Evolutionary conservation across 2,113 vertebrate species (phyloP), one percentile per base, ranked within the genome.

Genomic region (Xiphophorus hellerii): DNA sequence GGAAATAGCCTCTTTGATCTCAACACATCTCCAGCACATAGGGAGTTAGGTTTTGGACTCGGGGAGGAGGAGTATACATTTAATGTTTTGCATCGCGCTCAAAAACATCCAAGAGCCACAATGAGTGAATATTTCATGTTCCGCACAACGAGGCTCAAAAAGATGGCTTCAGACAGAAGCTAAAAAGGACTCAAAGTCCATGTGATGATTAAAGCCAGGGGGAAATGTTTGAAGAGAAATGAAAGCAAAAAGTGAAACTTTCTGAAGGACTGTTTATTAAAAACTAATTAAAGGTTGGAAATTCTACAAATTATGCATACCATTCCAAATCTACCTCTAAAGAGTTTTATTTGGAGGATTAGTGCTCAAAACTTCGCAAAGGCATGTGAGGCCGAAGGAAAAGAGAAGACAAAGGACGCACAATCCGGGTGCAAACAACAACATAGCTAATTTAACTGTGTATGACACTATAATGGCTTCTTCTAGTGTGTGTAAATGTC

Each of bases 1-100:
- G 71, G 73, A 78, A 80, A 84, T 30, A 77, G 64, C 60, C 62
- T 69, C 77, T 88, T 77, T 90, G 84, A 89, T 74, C 48, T 3
- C 4, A 31, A 31, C 42, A 44, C 65, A 27, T 65, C 51, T 44
- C 3, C 11, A 39, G 61, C 15, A 58, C 42, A 48, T 54, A 66
- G 30, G 44, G 44, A 44, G 66, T 76, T 39, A 61, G 64, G 63
- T 81, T 74, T 80, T 73, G 31, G 70, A 81, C 78, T 78, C 67
- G 1, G 44, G 69, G 73, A 73, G 70, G 54, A 72, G 69, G n/a
- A 66, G 66, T 0, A n/a, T n/a, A 69, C 30, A 42, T 72, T 84
- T 88, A 33, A 74, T 62, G n/a, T 69, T 28, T 42, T 67, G 61
- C 65, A 70, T 68, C 78, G 74, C 62, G 70, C 42, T 81, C 42